Base-by-base conservation (phyloP, 2,113 vertebrate genomes). In the Limnothrissa miodon region DNA sequence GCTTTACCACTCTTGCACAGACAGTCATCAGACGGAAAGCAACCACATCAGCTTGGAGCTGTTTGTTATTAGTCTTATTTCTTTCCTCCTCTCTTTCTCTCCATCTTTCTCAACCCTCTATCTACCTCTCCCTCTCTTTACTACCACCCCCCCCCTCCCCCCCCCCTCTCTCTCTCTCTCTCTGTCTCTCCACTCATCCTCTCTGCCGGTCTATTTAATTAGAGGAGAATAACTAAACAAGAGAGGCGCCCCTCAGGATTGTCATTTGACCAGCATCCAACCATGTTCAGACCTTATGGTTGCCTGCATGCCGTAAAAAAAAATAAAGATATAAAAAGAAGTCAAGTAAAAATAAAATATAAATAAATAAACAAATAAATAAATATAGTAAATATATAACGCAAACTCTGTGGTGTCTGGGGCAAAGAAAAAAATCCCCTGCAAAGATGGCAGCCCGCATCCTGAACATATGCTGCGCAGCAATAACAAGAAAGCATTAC, bases 401-500 rank as follows among this genome's bases (percentile, higher is more conserved):
- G 36, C 66, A 74, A 33, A n/a, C 66, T 74, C 62, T 5, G 3
- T 29, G 25, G n/a, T 25, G 15, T 33, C 2, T 2, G n/a, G 59
- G 8, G 94, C 95, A 95, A 94, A 96, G 95, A 96, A 96, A 95
- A 96, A 96, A 96, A 95, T 94, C 93, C 92, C 93, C 92, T 5
- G 79, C 95, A 94, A 95, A 95, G 79, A 82, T 46, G 81, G 78
- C 51, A 85, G 82, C 86, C 80, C 78, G 81, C 94, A 95, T 94
- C 93, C 95, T 91, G 94, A 95, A 94, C 96, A 97, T 97, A 97
- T 98, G 96, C 95, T 96, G 94, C 93, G 92, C 13, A 93, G 93
- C 96, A 96, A 96, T 97, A 97, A 97, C 95, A 96, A 96, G 95
- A 96, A 96, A 95, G 92, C 94, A 95, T 97, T 96, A 97, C 96